These are phyloP conservation scores for Leptinotarsa rubiginosa DNA, from an alignment of 2,888 invertebrate species.

Conservation along the genomic window DNA sequence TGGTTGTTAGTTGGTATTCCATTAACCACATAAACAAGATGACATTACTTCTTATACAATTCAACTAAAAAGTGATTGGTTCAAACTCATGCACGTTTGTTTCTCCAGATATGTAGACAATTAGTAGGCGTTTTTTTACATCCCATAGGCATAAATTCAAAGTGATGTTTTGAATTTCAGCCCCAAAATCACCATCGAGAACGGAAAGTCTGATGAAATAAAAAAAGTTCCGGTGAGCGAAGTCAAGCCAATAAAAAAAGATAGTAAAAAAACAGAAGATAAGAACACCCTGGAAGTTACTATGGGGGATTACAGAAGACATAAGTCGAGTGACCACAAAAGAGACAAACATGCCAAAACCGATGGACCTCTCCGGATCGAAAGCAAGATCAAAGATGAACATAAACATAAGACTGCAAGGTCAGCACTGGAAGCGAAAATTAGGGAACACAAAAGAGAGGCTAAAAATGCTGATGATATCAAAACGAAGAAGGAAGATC, in stretches of 20 bases:
- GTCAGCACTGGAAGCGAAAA: conserved; percentile 28
- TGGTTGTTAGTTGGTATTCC: too few species aligned
- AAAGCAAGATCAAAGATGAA: conserved; percentile 27
- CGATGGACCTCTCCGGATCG: conserved; percentile 21
- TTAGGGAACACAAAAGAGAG: conserved; percentile 32
- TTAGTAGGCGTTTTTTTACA: background rate
- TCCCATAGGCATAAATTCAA: background rate
- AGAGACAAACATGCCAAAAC: conserved; percentile 37
- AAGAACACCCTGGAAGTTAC: conserved; percentile 60
- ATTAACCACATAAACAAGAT: too few species aligned
- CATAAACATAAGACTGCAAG: conserved; percentile 23
- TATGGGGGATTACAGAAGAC: conserved; percentile 53
- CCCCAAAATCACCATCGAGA: conserved; percentile 65
- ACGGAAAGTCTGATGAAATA: conserved; percentile 56
- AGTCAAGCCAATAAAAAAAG: conserved; percentile 62
- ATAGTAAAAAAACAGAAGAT: conserved; percentile 54
- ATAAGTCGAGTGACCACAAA: conserved; percentile 52
- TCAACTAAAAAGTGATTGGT: background rate
- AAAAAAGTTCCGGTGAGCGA: conserved; percentile 55
- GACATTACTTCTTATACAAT: too few species aligned
- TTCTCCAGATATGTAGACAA: too few species aligned
- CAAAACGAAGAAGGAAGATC: background rate
- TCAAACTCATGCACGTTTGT: background rate
- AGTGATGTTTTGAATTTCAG: conserved; percentile 50
- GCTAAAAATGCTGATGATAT: conserved; percentile 31